phyloP scores from a whole-genome alignment of 2,113 vertebrate species.

The Sphaerodactylus townsendi region DNA sequence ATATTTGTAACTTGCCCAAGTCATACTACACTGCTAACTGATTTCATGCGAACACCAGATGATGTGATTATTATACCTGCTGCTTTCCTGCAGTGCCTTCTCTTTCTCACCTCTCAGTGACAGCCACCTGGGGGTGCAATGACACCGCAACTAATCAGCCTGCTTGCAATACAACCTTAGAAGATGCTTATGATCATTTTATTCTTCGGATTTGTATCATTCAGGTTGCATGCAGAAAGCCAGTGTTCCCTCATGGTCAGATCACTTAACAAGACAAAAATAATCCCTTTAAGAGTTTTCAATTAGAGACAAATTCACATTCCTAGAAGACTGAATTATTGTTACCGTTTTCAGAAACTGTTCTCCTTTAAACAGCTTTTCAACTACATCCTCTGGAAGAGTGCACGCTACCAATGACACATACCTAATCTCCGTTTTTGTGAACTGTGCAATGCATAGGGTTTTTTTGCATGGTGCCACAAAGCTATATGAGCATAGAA shows the following conservation, averaged over 20 bases:
- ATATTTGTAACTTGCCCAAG: too few relatives aligned
- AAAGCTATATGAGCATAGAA: too few relatives aligned
- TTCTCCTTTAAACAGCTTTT: not conserved
- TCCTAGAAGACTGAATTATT: not conserved
- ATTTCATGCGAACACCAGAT: not conserved
- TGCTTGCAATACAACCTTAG: not conserved
- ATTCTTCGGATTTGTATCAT: not conserved
- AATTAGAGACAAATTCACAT: not conserved
- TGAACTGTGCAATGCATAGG: too few relatives aligned
- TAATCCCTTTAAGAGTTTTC: not conserved
- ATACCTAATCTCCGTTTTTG: too few relatives aligned
- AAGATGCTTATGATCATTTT: not conserved
- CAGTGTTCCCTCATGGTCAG: not conserved
- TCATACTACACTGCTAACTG: too few relatives aligned
- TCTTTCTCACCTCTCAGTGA: not conserved
- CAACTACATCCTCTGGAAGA: too few relatives aligned
- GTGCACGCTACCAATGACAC: too few relatives aligned
- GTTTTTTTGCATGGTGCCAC: too few relatives aligned
- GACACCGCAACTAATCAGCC: not conserved
- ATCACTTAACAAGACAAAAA: not conserved
- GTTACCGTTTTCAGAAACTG: not conserved
- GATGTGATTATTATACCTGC: not conserved
- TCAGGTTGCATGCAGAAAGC: not conserved
- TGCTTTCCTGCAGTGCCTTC: not conserved
- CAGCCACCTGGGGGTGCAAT: not conserved